Evolutionary conservation across 1,140 invertebrate species (phyloP), one percentile per base, ranked within the genome.

Genomic region (Drosophila saltans): DNA sequence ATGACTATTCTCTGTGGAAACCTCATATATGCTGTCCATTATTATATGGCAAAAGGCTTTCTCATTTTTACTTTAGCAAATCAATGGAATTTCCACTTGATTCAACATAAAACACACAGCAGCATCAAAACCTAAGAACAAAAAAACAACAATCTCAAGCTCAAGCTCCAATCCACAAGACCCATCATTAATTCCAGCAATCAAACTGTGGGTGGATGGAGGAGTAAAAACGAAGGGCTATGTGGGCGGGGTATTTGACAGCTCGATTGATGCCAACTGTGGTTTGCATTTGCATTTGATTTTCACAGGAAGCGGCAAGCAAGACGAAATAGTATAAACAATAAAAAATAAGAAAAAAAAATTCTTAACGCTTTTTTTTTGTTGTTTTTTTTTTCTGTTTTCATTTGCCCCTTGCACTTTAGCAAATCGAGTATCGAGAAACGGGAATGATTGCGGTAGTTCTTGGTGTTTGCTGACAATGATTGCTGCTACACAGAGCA

Each of bases 51-150:
- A 36, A 36, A 76, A 52, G 64, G 71, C 66, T 64, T 70, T 70
- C 26, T n/a, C 43, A 43, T 57, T 24, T 36, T 45, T 24, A 39
- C 60, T 63, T n/a, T 48, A 89, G 71, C 84, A 84, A 88, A 88
- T 89, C 84, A 88, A 89, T 88, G 84, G 80, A 84, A 84, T 90
- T 88, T 88, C 85, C 85, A 88, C 78, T 84, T 90, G 84, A 88
- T 78, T 88, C 85, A 73, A 84, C 84, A 81, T 74, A 88, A 81
- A 89, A 80, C 68, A 83, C 76, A 81, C 78, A 16, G 16, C 67
- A 62, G 66, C 67, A 60, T 52, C 67, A 39, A 56, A 52, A 68
- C 41, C 65, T 43, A 72, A 66, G 6, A 66, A 59, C 26, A n/a
- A 58, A 48, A 30, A 73, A 62, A 62, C 66, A 72, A 52, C 16